Evolutionary conservation across 2,797 vertebrate genomes (phyloP).

Genomic region (Centropyge bicolor): DNA sequence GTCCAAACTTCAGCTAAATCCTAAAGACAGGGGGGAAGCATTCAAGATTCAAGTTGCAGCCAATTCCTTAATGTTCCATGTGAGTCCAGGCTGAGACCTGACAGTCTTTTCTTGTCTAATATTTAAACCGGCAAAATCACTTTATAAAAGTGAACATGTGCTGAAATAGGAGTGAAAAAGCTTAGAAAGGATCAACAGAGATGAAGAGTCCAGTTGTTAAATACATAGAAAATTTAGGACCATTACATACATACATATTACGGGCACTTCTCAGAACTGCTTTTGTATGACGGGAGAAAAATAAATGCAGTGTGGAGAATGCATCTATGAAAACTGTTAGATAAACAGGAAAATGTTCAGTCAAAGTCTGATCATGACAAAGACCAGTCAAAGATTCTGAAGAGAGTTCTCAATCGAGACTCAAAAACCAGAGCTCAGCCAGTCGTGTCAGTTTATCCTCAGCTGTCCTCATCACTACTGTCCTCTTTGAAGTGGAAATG

Average conservation of each 20-base stretch:
- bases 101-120: conserved; percentile 15
- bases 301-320: conserved; percentile 4
- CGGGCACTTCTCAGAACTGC: conserved; percentile 34
- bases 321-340: conserved; percentile 32
- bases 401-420: conserved; percentile 29
- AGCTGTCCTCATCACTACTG: conserved; percentile 16
- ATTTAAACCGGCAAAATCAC: conserved; percentile 18
- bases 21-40: background rate
- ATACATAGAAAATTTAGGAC: background rate
- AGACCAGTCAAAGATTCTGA: conserved; percentile 14
- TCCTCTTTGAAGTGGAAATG: conserved; percentile 23
- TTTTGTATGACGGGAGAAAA: conserved; percentile 11
- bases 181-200: conserved; percentile 17
- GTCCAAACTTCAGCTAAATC: conserved; percentile 18
- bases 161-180: conserved; percentile 1
- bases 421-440: background rate
- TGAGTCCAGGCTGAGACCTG: conserved; percentile 14
- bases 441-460: conserved; percentile 12
- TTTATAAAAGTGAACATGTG: conserved; percentile 47
- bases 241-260: conserved; percentile 32
- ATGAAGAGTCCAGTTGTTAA: conserved; percentile 9
- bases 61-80: conserved; percentile 8
- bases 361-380: conserved; percentile 6
- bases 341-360: conserved; percentile 21
- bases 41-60: background rate